Conservation (phyloP, 2,113 vertebrate genomes). For the Malurus melanocephalus region DNA sequence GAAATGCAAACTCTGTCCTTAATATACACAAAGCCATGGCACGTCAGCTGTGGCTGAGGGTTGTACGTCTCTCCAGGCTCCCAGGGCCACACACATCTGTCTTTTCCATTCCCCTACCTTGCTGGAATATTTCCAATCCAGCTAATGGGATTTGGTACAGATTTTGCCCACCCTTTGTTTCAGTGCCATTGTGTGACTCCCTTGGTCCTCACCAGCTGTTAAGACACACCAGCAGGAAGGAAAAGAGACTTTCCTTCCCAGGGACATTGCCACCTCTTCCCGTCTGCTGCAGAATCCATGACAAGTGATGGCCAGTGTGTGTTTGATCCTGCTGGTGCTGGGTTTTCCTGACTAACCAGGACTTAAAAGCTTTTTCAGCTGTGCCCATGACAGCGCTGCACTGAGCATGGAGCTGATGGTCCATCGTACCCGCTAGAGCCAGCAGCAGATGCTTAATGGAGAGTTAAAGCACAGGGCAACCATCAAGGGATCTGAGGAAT, state of each 20-base stretch:
- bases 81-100: background rate
- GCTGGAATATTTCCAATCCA: background rate
- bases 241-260: background rate
- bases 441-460: background rate
- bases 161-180: background rate
- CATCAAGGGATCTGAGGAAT: background rate
- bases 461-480: background rate
- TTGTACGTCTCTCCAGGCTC: background rate
- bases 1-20: background rate
- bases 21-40: background rate
- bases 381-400: background rate
- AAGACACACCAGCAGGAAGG: background rate
- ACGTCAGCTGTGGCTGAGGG: accelerated
- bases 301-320: background rate
- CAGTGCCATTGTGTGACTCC: background rate
- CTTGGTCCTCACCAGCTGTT: background rate
- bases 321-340: background rate
- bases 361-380: background rate
- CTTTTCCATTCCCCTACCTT: background rate
- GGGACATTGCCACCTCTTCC: background rate
- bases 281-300: background rate
- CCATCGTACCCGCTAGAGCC: background rate
- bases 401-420: background rate
- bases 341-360: background rate
- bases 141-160: background rate